phyloP scores from a whole-genome alignment of 2,888 invertebrate genomes.

The Troides oblongomaculatus region DNA sequence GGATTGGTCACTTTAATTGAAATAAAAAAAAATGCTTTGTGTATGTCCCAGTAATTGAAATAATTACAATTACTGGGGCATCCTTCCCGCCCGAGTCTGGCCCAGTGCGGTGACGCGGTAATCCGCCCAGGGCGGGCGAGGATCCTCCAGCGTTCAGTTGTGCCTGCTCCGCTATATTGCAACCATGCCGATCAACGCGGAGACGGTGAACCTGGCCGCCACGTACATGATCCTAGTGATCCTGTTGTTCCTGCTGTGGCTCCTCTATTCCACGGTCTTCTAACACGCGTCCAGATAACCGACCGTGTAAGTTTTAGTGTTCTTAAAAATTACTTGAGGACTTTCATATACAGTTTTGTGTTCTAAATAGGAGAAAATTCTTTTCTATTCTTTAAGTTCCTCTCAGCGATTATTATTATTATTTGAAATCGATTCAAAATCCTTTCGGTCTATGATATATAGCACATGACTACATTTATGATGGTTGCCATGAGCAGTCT shows the following conservation, averaged over 20 bases:
- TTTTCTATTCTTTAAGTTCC: too few relatives aligned
- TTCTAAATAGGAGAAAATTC: too few relatives aligned
- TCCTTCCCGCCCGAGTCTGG: constrained; percentile 49
- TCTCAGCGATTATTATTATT: too few relatives aligned
- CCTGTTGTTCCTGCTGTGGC: constrained; percentile 83
- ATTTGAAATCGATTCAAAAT: too few relatives aligned
- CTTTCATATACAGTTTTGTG: too few relatives aligned
- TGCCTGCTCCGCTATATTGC: constrained; percentile 44
- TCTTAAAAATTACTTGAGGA: too few relatives aligned
- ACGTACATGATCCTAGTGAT: constrained; percentile 85
- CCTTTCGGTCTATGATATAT: too few relatives aligned
- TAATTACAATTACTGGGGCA: constrained; percentile 22
- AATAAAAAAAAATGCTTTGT: too few relatives aligned
- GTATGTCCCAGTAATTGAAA: too few relatives aligned
- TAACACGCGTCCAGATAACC: constrained; percentile 39
- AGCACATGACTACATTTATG: too few relatives aligned
- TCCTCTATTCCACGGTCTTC: constrained; percentile 82
- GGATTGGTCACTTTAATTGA: too few relatives aligned
- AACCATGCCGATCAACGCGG: constrained; percentile 78
- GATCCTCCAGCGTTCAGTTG: constrained; percentile 56
- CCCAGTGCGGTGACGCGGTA: constrained; percentile 59
- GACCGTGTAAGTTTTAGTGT: constrained; percentile 29
- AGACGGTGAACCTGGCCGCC: constrained; percentile 84
- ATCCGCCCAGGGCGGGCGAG: constrained; percentile 39
- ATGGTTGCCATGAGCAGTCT: too few relatives aligned